Base-by-base conservation (phyloP, 2,797 vertebrate genomes). In the Mallotus villosus region DNA sequence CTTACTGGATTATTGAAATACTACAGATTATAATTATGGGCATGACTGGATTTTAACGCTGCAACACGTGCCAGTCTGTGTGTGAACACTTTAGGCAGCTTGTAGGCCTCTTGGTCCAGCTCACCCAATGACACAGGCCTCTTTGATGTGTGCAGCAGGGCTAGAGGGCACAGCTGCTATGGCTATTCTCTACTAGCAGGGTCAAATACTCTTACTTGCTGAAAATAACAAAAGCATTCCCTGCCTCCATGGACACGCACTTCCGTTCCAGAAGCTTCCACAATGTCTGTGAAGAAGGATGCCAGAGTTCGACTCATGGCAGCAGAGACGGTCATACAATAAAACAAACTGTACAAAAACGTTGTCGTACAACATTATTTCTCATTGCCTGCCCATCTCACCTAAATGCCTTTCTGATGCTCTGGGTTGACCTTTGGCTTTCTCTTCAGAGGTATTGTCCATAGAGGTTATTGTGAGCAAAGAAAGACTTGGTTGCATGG, bases 61-160 rank as follows among this genome's bases (percentile, higher is more conserved):
- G 11, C 58, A 41, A 49, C 37, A 14, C 14, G 32, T 37, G 9
- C n/a, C 63, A 64, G n/a, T 64, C 5, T 58, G 25, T 55, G 51
- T 55, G 51, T 71, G 68, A 60, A 34, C 25, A n/a, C 46, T 21
- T 34, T 37, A 67, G 24, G 29, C 41, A 65, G 46, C 63, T 55
- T 63, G 58, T 63, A 37, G 53, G 67, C 17, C 16, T 62, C 41
- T 69, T 64, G 60, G 59, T 68, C 51, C 32, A 21, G 24, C 67
- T 69, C 60, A 71, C 41, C 60, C n/a, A 29, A n/a, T 74, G 67
- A 74, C 67, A 34, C 60, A 41, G 29, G 24, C 34, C 49, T 53
- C 67, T 64, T 63, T 69, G 67, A 74, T 63, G 49, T 69, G 29
- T n/a, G 51, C 60, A 24, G 32, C 17, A 61, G 9, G 24, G 73